Conservation (phyloP, 2,113 vertebrate genomes). For the Epinephelus cyanopodus region DNA sequence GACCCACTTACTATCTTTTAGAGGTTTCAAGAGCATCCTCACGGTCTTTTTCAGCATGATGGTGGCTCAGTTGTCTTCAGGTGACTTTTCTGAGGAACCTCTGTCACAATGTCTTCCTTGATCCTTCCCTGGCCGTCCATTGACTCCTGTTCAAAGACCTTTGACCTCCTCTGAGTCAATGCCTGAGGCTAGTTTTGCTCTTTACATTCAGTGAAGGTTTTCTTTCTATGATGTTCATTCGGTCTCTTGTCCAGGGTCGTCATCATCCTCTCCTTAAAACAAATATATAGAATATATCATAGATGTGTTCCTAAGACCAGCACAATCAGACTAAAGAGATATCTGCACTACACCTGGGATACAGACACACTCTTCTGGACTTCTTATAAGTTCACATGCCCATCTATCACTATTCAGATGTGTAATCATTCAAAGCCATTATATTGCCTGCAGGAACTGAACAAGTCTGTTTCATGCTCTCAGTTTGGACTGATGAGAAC, state of each 20-base stretch:
- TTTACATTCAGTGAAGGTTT: neutral
- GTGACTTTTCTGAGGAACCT: neutral
- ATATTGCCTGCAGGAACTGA: neutral
- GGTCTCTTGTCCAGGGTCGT: neutral
- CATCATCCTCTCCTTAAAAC: neutral
- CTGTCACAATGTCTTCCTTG: neutral
- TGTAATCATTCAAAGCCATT: neutral
- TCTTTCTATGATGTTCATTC: neutral
- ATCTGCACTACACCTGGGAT: neutral
- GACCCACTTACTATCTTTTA: neutral
- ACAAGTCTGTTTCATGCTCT: neutral
- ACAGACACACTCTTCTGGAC: neutral
- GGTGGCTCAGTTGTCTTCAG: neutral
- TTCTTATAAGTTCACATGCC: neutral
- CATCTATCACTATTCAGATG: neutral
- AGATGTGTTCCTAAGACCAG: neutral
- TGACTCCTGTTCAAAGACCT: neutral
- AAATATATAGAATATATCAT: neutral
- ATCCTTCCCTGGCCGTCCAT: neutral
- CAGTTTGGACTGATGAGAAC: constrained; percentile 26
- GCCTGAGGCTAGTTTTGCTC: neutral
- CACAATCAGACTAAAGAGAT: neutral
- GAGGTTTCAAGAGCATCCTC: neutral
- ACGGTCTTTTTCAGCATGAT: neutral
- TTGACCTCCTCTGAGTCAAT: neutral